Conservation (phyloP, 2,888 invertebrate genomes). For the Tribolium freemani region DNA sequence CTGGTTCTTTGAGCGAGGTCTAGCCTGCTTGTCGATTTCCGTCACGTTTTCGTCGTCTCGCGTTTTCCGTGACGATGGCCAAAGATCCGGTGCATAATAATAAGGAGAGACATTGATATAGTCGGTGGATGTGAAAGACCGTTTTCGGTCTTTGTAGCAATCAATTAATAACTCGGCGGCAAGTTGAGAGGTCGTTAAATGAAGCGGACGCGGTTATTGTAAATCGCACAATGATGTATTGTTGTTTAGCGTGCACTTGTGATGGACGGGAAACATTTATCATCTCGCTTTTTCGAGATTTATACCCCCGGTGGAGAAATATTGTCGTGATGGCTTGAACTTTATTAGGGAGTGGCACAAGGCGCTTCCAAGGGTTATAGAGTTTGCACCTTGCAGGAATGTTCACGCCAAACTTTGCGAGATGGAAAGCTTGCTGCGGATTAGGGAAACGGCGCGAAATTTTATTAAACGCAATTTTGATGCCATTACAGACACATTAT, state of each 20-base stretch:
- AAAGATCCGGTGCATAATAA: conserved; percentile 26
- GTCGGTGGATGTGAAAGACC: conserved; percentile 10
- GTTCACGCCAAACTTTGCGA: too few relatives aligned
- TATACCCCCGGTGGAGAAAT: background rate
- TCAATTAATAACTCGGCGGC: conserved; percentile 36
- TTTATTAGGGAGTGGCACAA: background rate
- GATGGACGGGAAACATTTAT: conserved; percentile 49
- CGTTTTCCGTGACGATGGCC: background rate
- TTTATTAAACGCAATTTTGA: background rate
- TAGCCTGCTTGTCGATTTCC: conserved; percentile 41
- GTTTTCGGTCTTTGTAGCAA: conserved; percentile 15
- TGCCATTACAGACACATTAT: background rate
- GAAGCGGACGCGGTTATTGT: conserved; percentile 36
- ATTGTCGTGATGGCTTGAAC: background rate
- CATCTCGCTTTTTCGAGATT: conserved; percentile 19
- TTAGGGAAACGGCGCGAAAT: too few relatives aligned
- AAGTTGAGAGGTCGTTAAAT: conserved; percentile 28
- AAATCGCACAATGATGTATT: conserved; percentile 49
- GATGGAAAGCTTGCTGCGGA: too few relatives aligned
- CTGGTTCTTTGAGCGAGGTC: conserved; percentile 24
- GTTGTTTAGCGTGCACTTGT: conserved; percentile 44
- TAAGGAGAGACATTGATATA: conserved; percentile 26
- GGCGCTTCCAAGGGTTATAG: background rate
- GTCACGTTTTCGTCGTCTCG: conserved; percentile 48
- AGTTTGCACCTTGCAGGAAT: background rate